Conservation (phyloP, 2,797 vertebrate species). For the Harpagifer antarcticus region DNA sequence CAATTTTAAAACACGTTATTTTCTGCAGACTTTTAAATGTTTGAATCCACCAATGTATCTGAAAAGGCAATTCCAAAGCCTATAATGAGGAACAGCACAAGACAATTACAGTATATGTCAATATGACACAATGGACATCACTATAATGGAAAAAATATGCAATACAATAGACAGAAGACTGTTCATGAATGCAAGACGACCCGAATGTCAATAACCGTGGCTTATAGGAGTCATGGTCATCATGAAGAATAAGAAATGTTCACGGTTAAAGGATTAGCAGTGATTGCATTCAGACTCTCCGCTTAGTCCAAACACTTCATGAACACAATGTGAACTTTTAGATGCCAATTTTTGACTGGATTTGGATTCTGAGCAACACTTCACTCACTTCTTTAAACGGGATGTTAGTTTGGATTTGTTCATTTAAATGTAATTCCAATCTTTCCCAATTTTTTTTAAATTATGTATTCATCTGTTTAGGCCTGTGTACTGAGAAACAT, state of each 20-base stretch:
- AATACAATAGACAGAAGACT: constrained; percentile 21
- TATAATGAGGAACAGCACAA: not conserved
- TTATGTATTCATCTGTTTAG: constrained; percentile 38
- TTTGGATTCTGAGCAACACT: constrained; percentile 36
- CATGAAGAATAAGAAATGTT: constrained; percentile 32
- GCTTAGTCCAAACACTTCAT: constrained; percentile 37
- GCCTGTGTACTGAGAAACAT: constrained; percentile 24
- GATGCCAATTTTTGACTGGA: constrained; percentile 25
- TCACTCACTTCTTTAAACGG: not conserved
- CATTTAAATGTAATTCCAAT: constrained; percentile 29
- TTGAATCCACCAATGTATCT: constrained; percentile 12
- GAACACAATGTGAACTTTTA: constrained; percentile 46
- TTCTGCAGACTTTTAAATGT: constrained; percentile 13
- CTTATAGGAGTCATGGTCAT: constrained; percentile 27
- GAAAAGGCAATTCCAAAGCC: constrained; percentile 3
- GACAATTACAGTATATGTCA: constrained; percentile 2
- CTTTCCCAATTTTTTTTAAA: constrained; percentile 31
- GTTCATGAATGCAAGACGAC: constrained; percentile 18
- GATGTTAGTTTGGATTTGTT: constrained; percentile 15
- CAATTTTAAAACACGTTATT: constrained; percentile 29
- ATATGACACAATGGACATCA: constrained; percentile 27
- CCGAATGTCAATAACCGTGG: constrained; percentile 30
- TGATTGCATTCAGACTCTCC: constrained; percentile 62
- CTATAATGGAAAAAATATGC: constrained; percentile 17
- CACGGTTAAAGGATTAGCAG: constrained; percentile 61